phyloP scores from a whole-genome alignment of 1,140 invertebrate species.

The Spodoptera litura region DNA sequence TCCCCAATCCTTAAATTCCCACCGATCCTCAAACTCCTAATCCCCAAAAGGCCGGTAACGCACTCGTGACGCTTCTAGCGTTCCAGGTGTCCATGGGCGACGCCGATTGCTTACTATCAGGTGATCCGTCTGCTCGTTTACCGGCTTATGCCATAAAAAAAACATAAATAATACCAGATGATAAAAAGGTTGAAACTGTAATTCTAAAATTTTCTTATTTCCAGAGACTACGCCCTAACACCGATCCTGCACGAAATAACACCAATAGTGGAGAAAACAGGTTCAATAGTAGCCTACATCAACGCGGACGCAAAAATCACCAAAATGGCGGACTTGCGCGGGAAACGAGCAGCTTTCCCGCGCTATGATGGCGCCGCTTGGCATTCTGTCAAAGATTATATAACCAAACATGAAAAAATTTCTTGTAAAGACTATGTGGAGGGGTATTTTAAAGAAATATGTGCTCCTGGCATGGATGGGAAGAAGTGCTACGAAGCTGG shows the following conservation, averaged over 20 bases:
- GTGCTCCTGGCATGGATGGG: constrained; percentile 84
- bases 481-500: constrained; percentile 71
- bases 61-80: no score
- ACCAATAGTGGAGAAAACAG: constrained; percentile 87
- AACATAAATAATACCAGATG: no score
- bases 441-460: constrained; percentile 88
- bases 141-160: no score
- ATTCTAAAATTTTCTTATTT: constrained; percentile 55
- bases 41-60: no score
- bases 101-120: no score
- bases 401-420: constrained; percentile 75
- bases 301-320: constrained; percentile 87
- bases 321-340: constrained; percentile 88
- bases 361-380: constrained; percentile 89
- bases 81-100: no score
- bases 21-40: no score
- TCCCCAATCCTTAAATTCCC: no score
- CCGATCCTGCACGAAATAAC: constrained; percentile 89
- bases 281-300: constrained; percentile 90
- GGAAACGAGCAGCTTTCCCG: constrained; percentile 90
- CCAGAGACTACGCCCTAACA: constrained; percentile 87
- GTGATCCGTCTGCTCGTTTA: no score
- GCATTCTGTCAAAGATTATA: constrained; percentile 87
- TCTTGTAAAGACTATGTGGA: constrained; percentile 83
- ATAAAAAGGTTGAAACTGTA: no score